Base-by-base conservation (phyloP, 2,797 vertebrate genomes). In the Pelodytes ibericus region DNA sequence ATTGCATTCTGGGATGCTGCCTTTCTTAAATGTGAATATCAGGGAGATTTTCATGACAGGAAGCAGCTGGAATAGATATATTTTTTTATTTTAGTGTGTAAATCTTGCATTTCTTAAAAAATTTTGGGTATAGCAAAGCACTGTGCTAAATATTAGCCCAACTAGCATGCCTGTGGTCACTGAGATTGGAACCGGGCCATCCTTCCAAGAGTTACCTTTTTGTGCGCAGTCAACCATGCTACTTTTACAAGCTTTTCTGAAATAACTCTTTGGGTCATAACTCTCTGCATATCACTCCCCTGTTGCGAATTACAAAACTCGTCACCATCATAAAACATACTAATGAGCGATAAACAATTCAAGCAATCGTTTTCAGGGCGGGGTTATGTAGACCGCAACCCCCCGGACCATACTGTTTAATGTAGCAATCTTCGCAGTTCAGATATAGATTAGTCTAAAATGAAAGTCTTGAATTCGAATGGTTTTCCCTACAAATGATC, bases 321-420 rank as follows among this genome's bases (percentile, higher is more conserved):
- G 49, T 53, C 49, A 53, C 16, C 5, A 53, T 20, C 20, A 53
- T 53, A 53, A 53, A 53, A 53, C 24, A 53, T 53, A 53, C 24
- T 53, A 22, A 39, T 39, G 20, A 22, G 16, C 49, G 24, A 22
- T 53, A 53, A 53, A 53, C 49, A 22, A 4, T 22, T 7, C 5
- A 16, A 53, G 49, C 7, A 8, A 53, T 24, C 20, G 3, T 53
- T 53, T 24, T 39, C n/a, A 8, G 7, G 15, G 7, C 1, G 36
- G 1, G n/a, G 8, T 53, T 7, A 2, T 53, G 22, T 53, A 53
- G 20, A 53, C 11, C 22, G 15, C 36, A 20, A 29, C 36, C 63
- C 26, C 63, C 26, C 18, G 63, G 22, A 56, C 39, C 64, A 60
- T 61, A 56, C 65, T 69, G 41, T 27, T 69, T 75, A 39, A 75